phyloP scores from a whole-genome alignment of 2,113 vertebrate genomes.

The Pseudopipra pipra region DNA sequence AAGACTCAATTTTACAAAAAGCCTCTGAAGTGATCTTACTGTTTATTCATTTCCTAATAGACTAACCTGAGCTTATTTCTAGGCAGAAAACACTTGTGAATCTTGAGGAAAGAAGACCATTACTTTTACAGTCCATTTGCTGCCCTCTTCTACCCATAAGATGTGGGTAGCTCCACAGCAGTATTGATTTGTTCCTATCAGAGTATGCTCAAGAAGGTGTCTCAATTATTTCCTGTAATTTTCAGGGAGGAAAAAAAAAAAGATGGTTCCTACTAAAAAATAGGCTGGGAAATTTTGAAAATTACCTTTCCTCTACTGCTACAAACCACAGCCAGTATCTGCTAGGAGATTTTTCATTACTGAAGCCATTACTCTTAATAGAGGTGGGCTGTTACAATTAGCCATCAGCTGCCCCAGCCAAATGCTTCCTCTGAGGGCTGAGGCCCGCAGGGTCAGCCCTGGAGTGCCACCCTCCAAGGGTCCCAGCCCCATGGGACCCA shows the following conservation, averaged over 20 bases:
- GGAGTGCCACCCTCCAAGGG: rapidly evolving
- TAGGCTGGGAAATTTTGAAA: background rate
- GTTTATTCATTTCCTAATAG: constrained; percentile 42
- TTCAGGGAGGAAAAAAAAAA: rapidly evolving
- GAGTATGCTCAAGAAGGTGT: background rate
- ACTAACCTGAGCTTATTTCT: constrained; percentile 29
- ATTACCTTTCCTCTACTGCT: background rate
- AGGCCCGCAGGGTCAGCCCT: rapidly evolving
- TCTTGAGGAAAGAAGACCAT: background rate
- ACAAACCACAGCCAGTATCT: background rate
- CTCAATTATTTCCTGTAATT: background rate
- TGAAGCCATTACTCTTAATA: background rate
- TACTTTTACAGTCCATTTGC: background rate
- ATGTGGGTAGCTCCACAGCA: background rate
- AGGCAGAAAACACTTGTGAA: background rate
- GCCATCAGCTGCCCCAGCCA: rapidly evolving
- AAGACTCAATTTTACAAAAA: constrained; percentile 40
- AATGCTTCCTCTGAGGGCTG: rapidly evolving
- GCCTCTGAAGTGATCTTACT: constrained; percentile 1
- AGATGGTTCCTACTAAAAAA: background rate
- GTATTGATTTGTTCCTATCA: background rate
- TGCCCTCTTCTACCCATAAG: background rate
- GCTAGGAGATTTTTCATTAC: background rate
- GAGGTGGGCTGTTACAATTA: background rate
- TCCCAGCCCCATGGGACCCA: rapidly evolving